Evolutionary conservation across 2,113 vertebrate species (phyloP).

Genomic region (Prunella himalayana): DNA sequence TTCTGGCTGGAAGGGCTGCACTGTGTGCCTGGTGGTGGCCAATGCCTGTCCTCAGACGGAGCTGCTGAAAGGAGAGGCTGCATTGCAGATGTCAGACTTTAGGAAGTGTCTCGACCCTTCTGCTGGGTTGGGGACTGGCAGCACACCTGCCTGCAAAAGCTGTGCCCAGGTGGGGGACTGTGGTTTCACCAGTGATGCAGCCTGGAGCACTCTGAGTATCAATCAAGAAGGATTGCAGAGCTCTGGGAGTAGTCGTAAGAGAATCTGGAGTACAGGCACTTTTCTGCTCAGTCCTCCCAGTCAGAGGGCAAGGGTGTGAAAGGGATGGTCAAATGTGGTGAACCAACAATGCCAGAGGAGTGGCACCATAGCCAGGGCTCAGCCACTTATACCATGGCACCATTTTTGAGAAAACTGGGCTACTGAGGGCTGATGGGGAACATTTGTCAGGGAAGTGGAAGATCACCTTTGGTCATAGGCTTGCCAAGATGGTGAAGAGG

Average conservation of each 20-base stretch:
- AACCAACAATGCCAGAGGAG: not conserved
- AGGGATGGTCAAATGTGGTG: not conserved
- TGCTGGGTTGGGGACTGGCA: not conserved
- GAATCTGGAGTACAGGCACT: not conserved
- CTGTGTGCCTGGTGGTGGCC: not conserved
- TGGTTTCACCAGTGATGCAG: not conserved
- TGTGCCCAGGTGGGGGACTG: no score
- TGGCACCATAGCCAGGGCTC: not conserved
- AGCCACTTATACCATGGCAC: not conserved
- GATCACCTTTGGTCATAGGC: not conserved
- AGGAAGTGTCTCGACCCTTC: not conserved
- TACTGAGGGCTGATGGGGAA: not conserved
- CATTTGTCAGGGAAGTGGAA: not conserved
- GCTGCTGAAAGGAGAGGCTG: not conserved
- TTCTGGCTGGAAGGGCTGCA: not conserved
- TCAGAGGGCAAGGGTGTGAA: not conserved
- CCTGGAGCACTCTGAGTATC: not conserved
- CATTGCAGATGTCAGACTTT: not conserved
- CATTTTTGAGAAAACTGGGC: not conserved
- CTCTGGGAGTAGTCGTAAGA: not conserved
- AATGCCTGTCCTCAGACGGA: not conserved
- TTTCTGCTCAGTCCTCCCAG: not conserved
- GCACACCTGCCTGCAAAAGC: not conserved
- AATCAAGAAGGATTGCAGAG: not conserved
- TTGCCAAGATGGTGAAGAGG: not conserved